Evolutionary conservation across 2,888 invertebrate genomes (phyloP), one percentile per base, ranked within the genome.

Genomic region (Hesperia comma): DNA sequence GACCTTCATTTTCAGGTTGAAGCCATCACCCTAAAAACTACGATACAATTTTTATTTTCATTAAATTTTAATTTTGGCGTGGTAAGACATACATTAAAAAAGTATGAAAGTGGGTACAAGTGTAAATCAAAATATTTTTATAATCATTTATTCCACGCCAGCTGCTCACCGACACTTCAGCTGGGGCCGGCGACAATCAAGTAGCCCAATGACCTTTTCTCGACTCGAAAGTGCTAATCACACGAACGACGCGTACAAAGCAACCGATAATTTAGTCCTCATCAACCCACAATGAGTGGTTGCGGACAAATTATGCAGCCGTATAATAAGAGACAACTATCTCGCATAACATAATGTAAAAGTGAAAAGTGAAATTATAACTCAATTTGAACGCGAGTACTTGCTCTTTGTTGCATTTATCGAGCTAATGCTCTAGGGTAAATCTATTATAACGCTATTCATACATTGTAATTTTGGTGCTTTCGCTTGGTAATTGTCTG

Each of bases 241-340:
- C 73, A 76, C 68, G 73, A 77, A 77, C 73, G 79, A 77, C 74
- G 73, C 71, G 71, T 77, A 86, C 84, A 86, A 87, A 85, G 79
- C 69, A 74, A 69, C 71, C 71, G 66, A 70, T 72, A 73, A 73
- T 75, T 75, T 75, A 68, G 72, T 69, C 73, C 71, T 73, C 74
- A 72, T 72, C 73, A 71, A 56, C 62, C 26, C 56, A 64, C 51
- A 70, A 72, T 72, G 68, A 66, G 60, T 57, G 68, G 69, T 72
- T 74, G 72, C 68, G 69, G 69, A 73, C 62, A 68, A 73, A 72
- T 74, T 72, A 72, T 64, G 61, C 57, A 64, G 64, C 67, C 61
- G 43, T 19, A 49, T 64, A 67, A 67, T 67, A 61, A 61, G 55
- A 21, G 61, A 67, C 61, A 67, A 40, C 56, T 61, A 60, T 46